Conservation (phyloP, 2,113 vertebrate genomes). For the Austrofundulus limnaeus region DNA sequence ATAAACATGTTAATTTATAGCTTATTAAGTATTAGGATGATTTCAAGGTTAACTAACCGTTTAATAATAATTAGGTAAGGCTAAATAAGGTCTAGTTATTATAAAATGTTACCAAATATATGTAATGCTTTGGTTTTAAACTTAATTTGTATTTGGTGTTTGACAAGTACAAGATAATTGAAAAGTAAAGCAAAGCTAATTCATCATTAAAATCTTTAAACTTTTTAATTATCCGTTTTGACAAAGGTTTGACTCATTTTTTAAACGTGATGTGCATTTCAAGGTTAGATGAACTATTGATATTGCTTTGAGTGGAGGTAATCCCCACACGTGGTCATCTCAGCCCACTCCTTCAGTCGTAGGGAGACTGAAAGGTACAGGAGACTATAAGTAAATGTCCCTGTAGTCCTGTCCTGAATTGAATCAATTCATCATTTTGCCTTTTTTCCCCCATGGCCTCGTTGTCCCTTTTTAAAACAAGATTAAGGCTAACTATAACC, state of each 20-base stretch:
- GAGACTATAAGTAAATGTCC: constrained; percentile 68
- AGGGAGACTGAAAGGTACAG: constrained; percentile 54
- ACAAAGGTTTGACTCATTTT: constrained; percentile 64
- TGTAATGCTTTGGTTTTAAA: constrained; percentile 6
- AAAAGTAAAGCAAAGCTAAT: constrained; percentile 50
- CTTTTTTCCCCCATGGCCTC: constrained; percentile 63
- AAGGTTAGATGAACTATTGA: constrained; percentile 69
- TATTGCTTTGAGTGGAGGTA: constrained; percentile 59
- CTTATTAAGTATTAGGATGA: no score
- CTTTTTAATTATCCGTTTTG: constrained; percentile 66
- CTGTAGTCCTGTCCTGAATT: constrained; percentile 74
- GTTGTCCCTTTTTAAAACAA: constrained; percentile 67
- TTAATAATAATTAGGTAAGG: no score
- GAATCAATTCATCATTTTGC: constrained; percentile 72
- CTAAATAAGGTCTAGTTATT: no score
- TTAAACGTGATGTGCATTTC: constrained; percentile 69
- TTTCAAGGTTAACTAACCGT: no score
- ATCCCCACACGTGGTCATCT: constrained; percentile 61
- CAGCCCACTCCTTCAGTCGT: constrained; percentile 34
- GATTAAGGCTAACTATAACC: constrained; percentile 68
- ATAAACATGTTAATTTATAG: no score
- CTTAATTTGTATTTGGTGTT: constrained; percentile 30
- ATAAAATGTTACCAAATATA: no score
- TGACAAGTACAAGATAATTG: constrained; percentile 36
- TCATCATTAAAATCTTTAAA: constrained; percentile 49